Base-by-base conservation (phyloP, 1,140 invertebrate species). In the Scaptomyza pallida region DNA sequence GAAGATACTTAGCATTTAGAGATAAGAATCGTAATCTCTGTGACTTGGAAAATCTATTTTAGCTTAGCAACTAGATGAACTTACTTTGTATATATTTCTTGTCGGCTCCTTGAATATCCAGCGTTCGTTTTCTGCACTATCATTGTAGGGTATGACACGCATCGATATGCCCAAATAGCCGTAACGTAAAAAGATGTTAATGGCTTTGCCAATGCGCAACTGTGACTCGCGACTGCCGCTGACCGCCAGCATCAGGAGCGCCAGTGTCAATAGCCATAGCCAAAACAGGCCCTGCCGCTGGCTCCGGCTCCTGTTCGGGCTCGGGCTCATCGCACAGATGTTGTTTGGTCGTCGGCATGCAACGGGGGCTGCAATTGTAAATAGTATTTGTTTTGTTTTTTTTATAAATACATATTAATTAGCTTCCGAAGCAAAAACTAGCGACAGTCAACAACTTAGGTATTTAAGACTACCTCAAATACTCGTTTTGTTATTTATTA, bases 91-190 rank as follows among this genome's bases (percentile, higher is more conserved):
- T 17, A 97, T 93, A 82, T 96, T 95, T 41, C 95, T 94, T 0
- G 95, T 96, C 0, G 96, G 96, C 81, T 97, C 96, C 1, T 96
- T 93, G 89, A 97, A 97, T 44, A 97, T 93, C 96, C 96, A 97
- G 10, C 93, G 93, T 37, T 96, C 95, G 0, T 94, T 93, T 3
- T 90, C 89, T n/a, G 48, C 30, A 15, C 63, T 88, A 79, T 97
- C 95, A 89, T 97, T 96, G 10, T 95, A 93, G 0, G 96, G 95
- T 2, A 97, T 95, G 2, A 97, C 96, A 55, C 95, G 93, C 95
- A 97, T 96, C 76, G 95, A 96, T 90, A 96, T 96, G 90, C 95
- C 95, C 72, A 96, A 93, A 91, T 96, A 96, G 33, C 95, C 95
- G 93, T 96, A 96, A 65, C 94, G 93, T 37, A 93, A 92, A 86